A percentile compares a stretch with the other conserved stretches of the same genome.
phyloP scores from a whole-genome alignment of 1,140 invertebrate species.

The Babylonia areolata region DNA sequence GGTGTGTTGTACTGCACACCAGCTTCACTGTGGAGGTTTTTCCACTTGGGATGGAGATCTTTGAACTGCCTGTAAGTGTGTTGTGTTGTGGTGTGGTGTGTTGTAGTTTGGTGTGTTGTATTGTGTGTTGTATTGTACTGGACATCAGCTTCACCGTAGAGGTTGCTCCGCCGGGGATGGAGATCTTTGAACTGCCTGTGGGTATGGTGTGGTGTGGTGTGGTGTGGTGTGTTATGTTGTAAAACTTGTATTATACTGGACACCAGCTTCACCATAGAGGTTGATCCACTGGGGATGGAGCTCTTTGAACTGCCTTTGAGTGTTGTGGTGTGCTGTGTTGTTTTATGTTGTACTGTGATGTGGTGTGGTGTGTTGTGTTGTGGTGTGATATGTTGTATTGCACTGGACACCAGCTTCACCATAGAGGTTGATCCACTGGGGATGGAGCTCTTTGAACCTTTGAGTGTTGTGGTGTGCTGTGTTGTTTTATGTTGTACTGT shows the following conservation, averaged over 20 bases:
- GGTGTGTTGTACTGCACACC: no score
- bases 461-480: no score
- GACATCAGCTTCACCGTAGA: constrained; percentile 95
- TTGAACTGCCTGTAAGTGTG: constrained; percentile 91
- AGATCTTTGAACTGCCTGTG: constrained; percentile 91
- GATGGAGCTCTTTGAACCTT: constrained; percentile 90
- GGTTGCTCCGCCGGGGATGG: constrained; percentile 91
- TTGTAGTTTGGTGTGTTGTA: no score
- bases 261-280: constrained; percentile 94
- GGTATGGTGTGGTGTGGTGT: constrained; percentile 44
- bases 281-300: constrained; percentile 91
- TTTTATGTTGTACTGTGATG: no score
- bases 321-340: constrained; percentile 1
- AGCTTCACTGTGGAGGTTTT: constrained; percentile 94
- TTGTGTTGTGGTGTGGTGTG: no score
- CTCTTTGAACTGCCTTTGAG: constrained; percentile 90
- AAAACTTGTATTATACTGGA: no score
- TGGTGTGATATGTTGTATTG: no score
- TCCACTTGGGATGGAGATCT: constrained; percentile 87
- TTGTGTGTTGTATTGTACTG: no score
- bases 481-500: no score
- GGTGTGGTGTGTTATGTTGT: no score
- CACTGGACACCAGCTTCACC: constrained; percentile 93
- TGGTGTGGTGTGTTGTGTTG: no score
- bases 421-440: constrained; percentile 94